phyloP scores from a whole-genome alignment of 2,888 invertebrate genomes.

The Autographa pulchrina region DNA sequence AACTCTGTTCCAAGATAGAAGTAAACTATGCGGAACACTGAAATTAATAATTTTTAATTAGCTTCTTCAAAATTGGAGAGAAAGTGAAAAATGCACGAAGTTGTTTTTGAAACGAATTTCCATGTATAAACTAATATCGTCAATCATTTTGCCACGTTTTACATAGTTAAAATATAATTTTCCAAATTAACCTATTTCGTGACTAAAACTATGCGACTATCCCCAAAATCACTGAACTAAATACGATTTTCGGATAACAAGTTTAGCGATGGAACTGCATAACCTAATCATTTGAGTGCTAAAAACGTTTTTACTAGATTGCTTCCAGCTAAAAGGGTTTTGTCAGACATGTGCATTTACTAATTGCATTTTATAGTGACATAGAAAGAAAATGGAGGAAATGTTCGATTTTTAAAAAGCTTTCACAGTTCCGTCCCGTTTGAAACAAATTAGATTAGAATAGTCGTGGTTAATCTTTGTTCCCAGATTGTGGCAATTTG shows the following conservation, averaged over 20 bases:
- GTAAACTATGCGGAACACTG: slow-evolving; percentile 68
- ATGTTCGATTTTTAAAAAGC: slow-evolving; percentile 3
- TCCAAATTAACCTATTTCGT: background rate
- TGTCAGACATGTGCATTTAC: slow-evolving; percentile 8
- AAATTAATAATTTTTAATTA: slow-evolving; percentile 48
- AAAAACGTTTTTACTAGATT: slow-evolving; percentile 24
- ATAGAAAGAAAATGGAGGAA: slow-evolving; percentile 2
- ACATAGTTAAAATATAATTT: background rate
- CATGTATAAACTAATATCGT: too few species aligned
- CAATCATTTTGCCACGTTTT: too few species aligned
- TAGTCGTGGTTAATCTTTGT: background rate
- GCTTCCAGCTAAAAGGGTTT: slow-evolving; percentile 16
- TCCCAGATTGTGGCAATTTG: background rate
- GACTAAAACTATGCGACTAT: background rate
- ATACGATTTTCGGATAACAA: background rate
- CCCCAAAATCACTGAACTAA: slow-evolving; percentile 5
- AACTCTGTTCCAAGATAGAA: slow-evolving; percentile 69
- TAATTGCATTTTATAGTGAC: slow-evolving; percentile 6
- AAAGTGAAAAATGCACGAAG: background rate
- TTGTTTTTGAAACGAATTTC: background rate
- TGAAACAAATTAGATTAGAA: background rate
- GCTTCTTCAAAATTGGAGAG: background rate
- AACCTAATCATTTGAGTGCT: slow-evolving; percentile 24
- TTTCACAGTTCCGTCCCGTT: background rate
- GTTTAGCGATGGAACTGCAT: slow-evolving; percentile 1